phyloP scores from a whole-genome alignment of 2,888 invertebrate genomes.

The Eustalomyia histrio region DNA sequence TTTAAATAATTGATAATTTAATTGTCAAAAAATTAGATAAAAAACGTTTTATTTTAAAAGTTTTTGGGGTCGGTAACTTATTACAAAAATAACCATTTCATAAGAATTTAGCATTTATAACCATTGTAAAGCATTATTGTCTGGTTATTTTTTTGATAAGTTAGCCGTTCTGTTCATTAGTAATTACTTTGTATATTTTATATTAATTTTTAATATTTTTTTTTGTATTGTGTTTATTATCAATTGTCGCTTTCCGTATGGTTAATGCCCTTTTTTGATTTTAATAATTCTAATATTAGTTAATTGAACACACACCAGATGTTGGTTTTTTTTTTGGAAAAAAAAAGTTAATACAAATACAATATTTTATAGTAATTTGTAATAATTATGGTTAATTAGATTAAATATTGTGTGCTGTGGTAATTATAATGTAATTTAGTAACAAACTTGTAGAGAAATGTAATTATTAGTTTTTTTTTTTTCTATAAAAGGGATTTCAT shows the following conservation, averaged over 20 bases:
- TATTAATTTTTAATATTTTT: not conserved
- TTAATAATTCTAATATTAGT: not conserved
- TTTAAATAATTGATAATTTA: not conserved
- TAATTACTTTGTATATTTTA: not conserved
- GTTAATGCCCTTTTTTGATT: not conserved
- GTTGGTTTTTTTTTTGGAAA: not conserved
- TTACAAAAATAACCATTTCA: too few relatives aligned
- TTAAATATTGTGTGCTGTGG: not conserved
- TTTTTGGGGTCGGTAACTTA: too few relatives aligned
- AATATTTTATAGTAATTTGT: not conserved
- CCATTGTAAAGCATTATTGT: too few relatives aligned
- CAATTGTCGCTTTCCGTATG: not conserved
- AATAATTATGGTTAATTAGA: constrained; percentile 3
- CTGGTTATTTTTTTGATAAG: too few relatives aligned
- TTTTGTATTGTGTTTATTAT: not conserved
- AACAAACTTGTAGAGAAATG: not conserved
- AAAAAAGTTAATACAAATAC: not conserved
- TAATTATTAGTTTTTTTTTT: not conserved
- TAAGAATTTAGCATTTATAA: too few relatives aligned
- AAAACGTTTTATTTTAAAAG: not conserved
- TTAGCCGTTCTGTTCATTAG: too few relatives aligned
- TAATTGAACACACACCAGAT: not conserved
- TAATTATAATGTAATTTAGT: constrained; percentile 7
- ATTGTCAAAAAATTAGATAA: not conserved
- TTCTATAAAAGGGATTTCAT: not conserved